Evolutionary conservation across 2,888 invertebrate genomes (phyloP), one percentile per base, ranked within the genome.

Genomic region (Tanypteryx hageni): DNA sequence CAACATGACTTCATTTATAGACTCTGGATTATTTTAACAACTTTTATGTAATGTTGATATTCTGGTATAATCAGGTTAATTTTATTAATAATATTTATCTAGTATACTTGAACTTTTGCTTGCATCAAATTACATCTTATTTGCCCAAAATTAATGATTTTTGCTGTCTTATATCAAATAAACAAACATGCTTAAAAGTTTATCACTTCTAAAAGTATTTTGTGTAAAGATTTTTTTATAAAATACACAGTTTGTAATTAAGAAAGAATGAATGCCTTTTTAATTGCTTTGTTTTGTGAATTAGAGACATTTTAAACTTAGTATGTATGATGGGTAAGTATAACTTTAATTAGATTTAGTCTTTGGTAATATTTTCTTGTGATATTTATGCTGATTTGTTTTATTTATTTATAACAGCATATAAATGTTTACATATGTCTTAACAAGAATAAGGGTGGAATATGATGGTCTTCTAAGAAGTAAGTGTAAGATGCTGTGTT

Each of bases 351-450:
- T 76, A 76, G 13, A 11, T 76, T 76, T 16, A 76, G 22, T 76
- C 76, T 13, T 76, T 44, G 44, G 44, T 44, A 44, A 44, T 44
- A 5, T 44, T 44, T 44, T 44, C 44, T 44, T 44, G 44, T 44
- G 44, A 44, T 44, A 44, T 44, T 44, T 44, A 83, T 83, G n/a
- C 57, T 31, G n/a, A n/a, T n/a, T 83, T 83, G 57, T 83, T 83
- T 83, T 83, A 83, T 83, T 83, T 83, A 56, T 83, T 83, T 16
- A 83, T 83, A n/a, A 57, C n/a, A 89, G n/a, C 10, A 11, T 89
- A 13, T 10, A 13, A 76, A n/a, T 4, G 4, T 11, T 14, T 76
- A 27, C 64, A 44, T n/a, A 61, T 61, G 14, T 31, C 61, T 64
- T 44, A 31, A 56, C 13, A 64, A 61, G 31, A 68, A 18, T n/a